These are phyloP conservation scores for Euphydryas editha DNA, from an alignment of 2,888 invertebrate genomes.

Conservation along the genomic window DNA sequence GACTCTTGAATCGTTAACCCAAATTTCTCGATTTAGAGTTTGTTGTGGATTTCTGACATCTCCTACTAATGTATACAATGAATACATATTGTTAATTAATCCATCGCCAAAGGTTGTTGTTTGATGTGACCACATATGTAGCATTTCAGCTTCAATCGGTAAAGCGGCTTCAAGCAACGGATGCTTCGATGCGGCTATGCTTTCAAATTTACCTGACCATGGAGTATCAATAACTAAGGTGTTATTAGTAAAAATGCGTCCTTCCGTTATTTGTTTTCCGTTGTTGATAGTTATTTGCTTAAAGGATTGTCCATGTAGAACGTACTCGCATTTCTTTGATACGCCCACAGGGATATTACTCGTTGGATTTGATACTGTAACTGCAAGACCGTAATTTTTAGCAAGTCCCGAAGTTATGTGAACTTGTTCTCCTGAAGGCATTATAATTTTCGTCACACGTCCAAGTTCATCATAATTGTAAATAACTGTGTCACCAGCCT, in stretches of 20 bases:
- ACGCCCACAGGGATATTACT: constrained; percentile 82
- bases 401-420: constrained; percentile 91
- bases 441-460: constrained; percentile 91
- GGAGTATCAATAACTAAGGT: constrained; percentile 90
- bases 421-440: constrained; percentile 96
- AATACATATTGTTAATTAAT: constrained; percentile 90
- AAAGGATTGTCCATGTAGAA: constrained; percentile 86
- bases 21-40: constrained; percentile 91
- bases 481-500: constrained; percentile 94
- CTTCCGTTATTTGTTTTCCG: constrained; percentile 88
- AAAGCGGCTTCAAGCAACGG: constrained; percentile 92
- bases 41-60: constrained; percentile 94
- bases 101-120: constrained; percentile 90
- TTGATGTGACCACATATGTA: constrained; percentile 95
- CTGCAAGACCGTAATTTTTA: constrained; percentile 89
- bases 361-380: constrained; percentile 86
- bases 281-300: constrained; percentile 88
- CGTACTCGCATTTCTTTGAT: constrained; percentile 83
- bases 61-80: constrained; percentile 91
- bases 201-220: constrained; percentile 89
- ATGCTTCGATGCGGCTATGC: constrained; percentile 91
- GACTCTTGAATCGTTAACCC: constrained; percentile 95
- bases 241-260: constrained; percentile 90
- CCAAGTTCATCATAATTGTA: constrained; percentile 96
- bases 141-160: constrained; percentile 95